Conservation (phyloP, 2,113 vertebrate species). For the Mormoops blainvillei region DNA sequence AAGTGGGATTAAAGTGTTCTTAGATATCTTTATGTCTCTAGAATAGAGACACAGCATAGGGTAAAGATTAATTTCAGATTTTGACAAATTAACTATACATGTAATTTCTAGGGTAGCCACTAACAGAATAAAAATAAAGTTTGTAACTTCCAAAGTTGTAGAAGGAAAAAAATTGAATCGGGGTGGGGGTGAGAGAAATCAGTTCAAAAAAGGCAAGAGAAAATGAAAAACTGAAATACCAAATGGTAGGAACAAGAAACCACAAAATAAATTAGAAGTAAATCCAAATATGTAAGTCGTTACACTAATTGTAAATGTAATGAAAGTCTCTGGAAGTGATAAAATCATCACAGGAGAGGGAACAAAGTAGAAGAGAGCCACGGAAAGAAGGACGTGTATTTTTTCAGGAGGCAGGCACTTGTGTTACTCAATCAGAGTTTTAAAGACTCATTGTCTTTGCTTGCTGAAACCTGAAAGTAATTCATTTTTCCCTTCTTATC, state of each 20-base stretch:
- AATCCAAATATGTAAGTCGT: not conserved
- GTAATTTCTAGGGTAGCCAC: not conserved
- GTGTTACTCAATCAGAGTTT: not conserved
- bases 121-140: slow-evolving; percentile 1
- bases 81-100: not conserved
- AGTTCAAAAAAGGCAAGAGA: not conserved
- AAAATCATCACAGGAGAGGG: not conserved
- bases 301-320: not conserved
- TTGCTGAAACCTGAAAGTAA: not conserved
- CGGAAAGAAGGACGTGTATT: not conserved
- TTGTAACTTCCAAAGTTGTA: not conserved
- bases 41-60: not conserved
- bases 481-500: not conserved
- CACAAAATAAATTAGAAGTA: slow-evolving; percentile 2
- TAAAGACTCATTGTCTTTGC: not conserved
- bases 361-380: not conserved
- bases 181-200: too few relatives aligned
- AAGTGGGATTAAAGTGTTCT: not conserved
- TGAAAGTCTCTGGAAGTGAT: not conserved
- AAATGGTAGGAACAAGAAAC: not conserved
- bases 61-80: not conserved
- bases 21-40: not conserved
- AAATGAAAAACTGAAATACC: not conserved
- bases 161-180: not conserved
- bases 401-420: not conserved